A percentile compares a stretch with the other conserved stretches of the same genome.
phyloP scores from a whole-genome alignment of 1,140 invertebrate genomes.

The Drosophila kohkoa region DNA sequence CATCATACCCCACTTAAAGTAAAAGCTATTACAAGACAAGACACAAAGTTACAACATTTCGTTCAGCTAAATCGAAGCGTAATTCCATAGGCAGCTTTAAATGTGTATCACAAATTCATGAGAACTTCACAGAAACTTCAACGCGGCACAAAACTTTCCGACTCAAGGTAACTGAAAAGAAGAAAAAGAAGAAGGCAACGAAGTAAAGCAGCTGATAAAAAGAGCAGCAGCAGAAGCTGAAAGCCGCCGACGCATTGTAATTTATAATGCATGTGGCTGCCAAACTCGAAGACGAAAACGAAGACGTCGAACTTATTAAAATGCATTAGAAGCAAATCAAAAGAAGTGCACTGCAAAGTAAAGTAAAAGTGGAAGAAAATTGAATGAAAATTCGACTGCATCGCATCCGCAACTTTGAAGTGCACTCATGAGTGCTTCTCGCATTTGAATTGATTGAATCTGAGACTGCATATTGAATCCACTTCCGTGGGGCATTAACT shows the following conservation, averaged over 20 bases:
- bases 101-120: conserved; percentile 13
- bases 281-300: neutral
- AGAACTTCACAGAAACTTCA: conserved; percentile 13
- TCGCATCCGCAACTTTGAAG: conserved; percentile 37
- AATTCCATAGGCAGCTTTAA: conserved; percentile 18
- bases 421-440: conserved; percentile 7
- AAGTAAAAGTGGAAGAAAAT: conserved; percentile 1
- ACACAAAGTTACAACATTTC: neutral
- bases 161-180: neutral
- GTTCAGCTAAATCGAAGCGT: neutral
- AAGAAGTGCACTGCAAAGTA: neutral
- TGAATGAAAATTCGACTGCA: neutral
- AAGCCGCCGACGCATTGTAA: conserved; percentile 25
- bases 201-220: neutral
- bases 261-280: conserved; percentile 40
- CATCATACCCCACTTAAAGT: neutral
- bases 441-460: conserved; percentile 17
- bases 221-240: conserved; percentile 4
- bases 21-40: neutral
- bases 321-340: conserved; percentile 11
- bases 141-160: conserved; percentile 9
- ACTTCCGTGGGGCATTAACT: conserved; percentile 9
- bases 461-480: conserved; percentile 32
- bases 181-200: neutral
- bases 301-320: conserved; percentile 16